A percentile compares a stretch with the other conserved stretches of the same genome.
Evolutionary conservation across 2,888 invertebrate species (phyloP).

Genomic region (Epinotia bilunana): DNA sequence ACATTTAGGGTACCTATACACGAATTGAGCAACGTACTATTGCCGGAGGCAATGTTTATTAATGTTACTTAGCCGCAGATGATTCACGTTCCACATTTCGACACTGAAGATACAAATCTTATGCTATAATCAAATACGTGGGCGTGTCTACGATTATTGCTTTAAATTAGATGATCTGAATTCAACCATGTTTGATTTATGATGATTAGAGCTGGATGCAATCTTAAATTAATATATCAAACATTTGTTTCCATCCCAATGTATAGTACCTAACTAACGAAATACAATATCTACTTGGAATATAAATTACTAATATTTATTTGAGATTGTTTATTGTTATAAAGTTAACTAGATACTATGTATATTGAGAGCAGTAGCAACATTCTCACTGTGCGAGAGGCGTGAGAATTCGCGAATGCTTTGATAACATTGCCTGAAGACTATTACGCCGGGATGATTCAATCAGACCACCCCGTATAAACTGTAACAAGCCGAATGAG

Average conservation of each 20-base stretch:
- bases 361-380: slow-evolving; percentile 35
- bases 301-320: slow-evolving; percentile 2
- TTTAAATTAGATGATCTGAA: slow-evolving; percentile 36
- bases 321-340: not conserved
- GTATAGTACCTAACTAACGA: not conserved
- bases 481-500: slow-evolving; percentile 25
- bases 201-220: slow-evolving; percentile 20
- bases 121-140: slow-evolving; percentile 23
- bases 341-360: slow-evolving; percentile 11
- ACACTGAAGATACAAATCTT: slow-evolving; percentile 32
- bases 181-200: slow-evolving; percentile 23
- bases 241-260: not conserved
- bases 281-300: not conserved
- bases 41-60: slow-evolving; percentile 37
- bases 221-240: not conserved
- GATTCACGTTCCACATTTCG: slow-evolving; percentile 36
- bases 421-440: slow-evolving; percentile 61
- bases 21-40: slow-evolving; percentile 28
- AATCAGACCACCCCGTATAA: slow-evolving; percentile 28
- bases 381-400: slow-evolving; percentile 47
- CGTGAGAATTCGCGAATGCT: slow-evolving; percentile 70
- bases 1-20: slow-evolving; percentile 33
- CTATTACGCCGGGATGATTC: slow-evolving; percentile 24
- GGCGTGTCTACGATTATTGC: slow-evolving; percentile 34
- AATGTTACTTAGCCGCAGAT: slow-evolving; percentile 30